A percentile compares a stretch with the other conserved stretches of the same genome.
These are phyloP conservation scores for Australoheros facetus DNA, from an alignment of 2,797 vertebrate species.

Conservation along the genomic window DNA sequence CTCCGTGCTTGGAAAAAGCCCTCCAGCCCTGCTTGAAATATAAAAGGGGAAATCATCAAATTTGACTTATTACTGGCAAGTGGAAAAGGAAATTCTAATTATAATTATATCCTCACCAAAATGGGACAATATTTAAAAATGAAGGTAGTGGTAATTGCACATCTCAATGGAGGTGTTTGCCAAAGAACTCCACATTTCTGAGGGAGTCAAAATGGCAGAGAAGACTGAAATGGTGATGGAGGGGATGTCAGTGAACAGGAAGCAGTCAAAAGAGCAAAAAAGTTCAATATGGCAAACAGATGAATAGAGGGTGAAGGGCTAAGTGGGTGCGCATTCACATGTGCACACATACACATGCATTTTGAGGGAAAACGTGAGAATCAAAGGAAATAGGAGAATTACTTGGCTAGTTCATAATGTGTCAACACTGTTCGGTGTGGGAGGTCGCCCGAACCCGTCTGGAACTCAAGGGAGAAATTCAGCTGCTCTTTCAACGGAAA, in stretches of 20 bases:
- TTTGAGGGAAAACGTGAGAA: slow-evolving; percentile 36
- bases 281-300: slow-evolving; percentile 42
- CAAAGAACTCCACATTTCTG: slow-evolving; percentile 42
- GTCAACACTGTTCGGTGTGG: slow-evolving; percentile 66
- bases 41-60: slow-evolving; percentile 45
- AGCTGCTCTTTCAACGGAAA: slow-evolving; percentile 66
- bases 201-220: slow-evolving; percentile 26
- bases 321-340: background rate
- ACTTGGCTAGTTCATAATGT: slow-evolving; percentile 31
- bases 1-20: slow-evolving; percentile 30
- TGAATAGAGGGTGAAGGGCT: slow-evolving; percentile 26
- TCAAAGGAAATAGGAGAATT: slow-evolving; percentile 43
- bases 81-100: slow-evolving; percentile 65
- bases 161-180: slow-evolving; percentile 29
- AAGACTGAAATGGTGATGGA: slow-evolving; percentile 39
- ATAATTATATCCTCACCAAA: slow-evolving; percentile 63
- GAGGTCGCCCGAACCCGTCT: slow-evolving; percentile 52
- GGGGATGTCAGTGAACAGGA: slow-evolving; percentile 23
- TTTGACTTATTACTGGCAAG: slow-evolving; percentile 58
- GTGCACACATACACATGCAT: background rate
- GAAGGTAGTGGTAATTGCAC: slow-evolving; percentile 62
- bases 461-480: slow-evolving; percentile 65
- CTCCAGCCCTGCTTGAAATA: slow-evolving; percentile 17
- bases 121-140: slow-evolving; percentile 57
- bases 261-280: slow-evolving; percentile 32